Evolutionary conservation across 2,113 vertebrate species (phyloP).

Genomic region (Alouatta palliata): DNA sequence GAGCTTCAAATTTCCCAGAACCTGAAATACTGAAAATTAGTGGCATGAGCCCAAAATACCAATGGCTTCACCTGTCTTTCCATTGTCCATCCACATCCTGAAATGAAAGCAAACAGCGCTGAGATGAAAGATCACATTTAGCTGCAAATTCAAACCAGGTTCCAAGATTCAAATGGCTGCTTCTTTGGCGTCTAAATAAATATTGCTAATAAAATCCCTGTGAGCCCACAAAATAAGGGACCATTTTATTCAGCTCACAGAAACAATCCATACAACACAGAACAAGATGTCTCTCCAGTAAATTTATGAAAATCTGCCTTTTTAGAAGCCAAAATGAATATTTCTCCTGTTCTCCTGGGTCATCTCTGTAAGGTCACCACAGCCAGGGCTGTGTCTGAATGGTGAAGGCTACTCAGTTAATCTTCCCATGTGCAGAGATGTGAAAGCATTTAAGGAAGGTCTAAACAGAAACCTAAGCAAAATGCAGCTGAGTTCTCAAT

Average conservation of each 20-base stretch:
- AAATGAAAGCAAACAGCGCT: background rate
- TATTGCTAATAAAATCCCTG: slow-evolving; percentile 46
- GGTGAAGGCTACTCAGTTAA: slow-evolving; percentile 74
- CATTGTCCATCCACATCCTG: background rate
- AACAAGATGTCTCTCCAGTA: slow-evolving; percentile 49
- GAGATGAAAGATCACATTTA: background rate
- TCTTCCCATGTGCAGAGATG: slow-evolving; percentile 71
- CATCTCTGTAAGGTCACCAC: slow-evolving; percentile 60
- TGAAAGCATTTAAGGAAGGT: slow-evolving; percentile 69
- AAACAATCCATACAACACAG: background rate
- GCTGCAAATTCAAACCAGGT: slow-evolving; percentile 16
- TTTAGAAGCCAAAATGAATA: slow-evolving; percentile 69
- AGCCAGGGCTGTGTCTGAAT: slow-evolving; percentile 51
- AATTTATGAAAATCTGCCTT: slow-evolving; percentile 36
- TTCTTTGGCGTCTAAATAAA: slow-evolving; percentile 50
- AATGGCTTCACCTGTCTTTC: background rate
- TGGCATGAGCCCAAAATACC: background rate
- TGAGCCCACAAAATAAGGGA: slow-evolving; percentile 43
- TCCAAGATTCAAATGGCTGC: slow-evolving; percentile 10
- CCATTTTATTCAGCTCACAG: background rate
- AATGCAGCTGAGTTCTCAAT: background rate
- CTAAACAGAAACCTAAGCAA: slow-evolving; percentile 70
- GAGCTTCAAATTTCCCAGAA: background rate
- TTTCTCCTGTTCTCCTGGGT: slow-evolving; percentile 52
- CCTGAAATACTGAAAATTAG: background rate